Evolutionary conservation across 2,888 invertebrate genomes (phyloP).

Genomic region (Labia minor): DNA sequence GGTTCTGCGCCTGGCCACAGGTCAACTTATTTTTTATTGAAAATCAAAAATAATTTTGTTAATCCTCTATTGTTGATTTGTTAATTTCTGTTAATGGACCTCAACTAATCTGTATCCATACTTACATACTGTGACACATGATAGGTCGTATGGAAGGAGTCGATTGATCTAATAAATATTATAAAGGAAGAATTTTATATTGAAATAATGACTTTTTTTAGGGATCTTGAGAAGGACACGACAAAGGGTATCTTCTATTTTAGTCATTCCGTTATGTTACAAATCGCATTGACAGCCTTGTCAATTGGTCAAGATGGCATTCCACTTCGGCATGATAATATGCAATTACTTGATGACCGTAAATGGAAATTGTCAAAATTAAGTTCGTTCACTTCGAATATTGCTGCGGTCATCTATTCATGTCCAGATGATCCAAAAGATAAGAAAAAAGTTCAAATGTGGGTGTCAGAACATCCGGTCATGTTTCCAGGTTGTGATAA

Average conservation of each 20-base stretch:
- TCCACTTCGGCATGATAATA: slow-evolving; percentile 22
- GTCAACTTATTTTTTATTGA: too few relatives aligned
- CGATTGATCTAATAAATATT: too few relatives aligned
- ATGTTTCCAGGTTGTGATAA: background rate
- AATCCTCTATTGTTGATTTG: too few relatives aligned
- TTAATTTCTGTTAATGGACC: too few relatives aligned
- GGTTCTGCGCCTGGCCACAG: too few relatives aligned
- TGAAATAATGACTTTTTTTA: background rate
- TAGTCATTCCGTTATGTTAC: slow-evolving; percentile 25
- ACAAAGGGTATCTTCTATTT: slow-evolving; percentile 26
- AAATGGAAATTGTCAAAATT: slow-evolving; percentile 25
- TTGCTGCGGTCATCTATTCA: slow-evolving; percentile 24
- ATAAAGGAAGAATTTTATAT: too few relatives aligned
- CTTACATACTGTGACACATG: too few relatives aligned
- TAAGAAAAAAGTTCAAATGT: background rate
- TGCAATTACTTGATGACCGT: slow-evolving; percentile 13
- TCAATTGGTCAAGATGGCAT: slow-evolving; percentile 25
- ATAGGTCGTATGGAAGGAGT: too few relatives aligned
- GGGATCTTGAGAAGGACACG: background rate
- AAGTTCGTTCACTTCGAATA: slow-evolving; percentile 27
- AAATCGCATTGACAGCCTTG: slow-evolving; percentile 24
- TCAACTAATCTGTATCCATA: too few relatives aligned
- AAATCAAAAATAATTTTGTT: too few relatives aligned
- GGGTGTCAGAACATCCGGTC: background rate
- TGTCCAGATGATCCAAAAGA: background rate